Percentiles rank a stretch among this genome's conserved stretches.
Conservation (phyloP, 2,888 invertebrate genomes). For the Eupeodes luniger region DNA sequence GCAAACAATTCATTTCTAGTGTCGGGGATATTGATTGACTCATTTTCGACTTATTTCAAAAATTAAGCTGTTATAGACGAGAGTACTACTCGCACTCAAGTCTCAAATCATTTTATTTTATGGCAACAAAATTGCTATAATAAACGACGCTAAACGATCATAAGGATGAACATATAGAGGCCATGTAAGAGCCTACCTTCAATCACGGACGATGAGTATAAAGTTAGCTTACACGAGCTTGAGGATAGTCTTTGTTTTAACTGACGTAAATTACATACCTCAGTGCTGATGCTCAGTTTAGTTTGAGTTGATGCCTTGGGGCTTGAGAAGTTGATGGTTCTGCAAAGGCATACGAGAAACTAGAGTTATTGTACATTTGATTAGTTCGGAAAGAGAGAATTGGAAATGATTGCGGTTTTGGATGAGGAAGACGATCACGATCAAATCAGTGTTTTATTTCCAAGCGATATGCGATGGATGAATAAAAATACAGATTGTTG, state of each 20-base stretch:
- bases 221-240: slow-evolving; percentile 23
- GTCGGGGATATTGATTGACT: slow-evolving; percentile 65
- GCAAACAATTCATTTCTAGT: slow-evolving; percentile 65
- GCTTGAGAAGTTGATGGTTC: slow-evolving; percentile 38
- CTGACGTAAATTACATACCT: slow-evolving; percentile 66
- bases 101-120: slow-evolving; percentile 50
- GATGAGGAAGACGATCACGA: slow-evolving; percentile 16
- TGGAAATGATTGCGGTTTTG: slow-evolving; percentile 12
- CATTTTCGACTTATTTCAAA: slow-evolving; percentile 60
- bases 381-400: slow-evolving; percentile 19
- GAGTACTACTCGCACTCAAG: not conserved
- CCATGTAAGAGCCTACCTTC: slow-evolving; percentile 21
- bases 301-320: slow-evolving; percentile 20
- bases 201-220: not conserved
- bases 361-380: slow-evolving; percentile 63
- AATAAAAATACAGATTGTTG: not conserved
- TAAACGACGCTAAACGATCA: slow-evolving; percentile 57
- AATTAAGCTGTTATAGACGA: slow-evolving; percentile 58
- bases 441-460: slow-evolving; percentile 1
- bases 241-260: slow-evolving; percentile 55
- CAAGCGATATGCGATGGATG: not conserved
- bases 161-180: slow-evolving; percentile 1
- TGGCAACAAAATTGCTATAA: slow-evolving; percentile 61
- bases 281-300: not conserved
- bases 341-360: slow-evolving; percentile 11